phyloP scores from a whole-genome alignment of 2,888 invertebrate species.

The Pachymerium ferrugineum region DNA sequence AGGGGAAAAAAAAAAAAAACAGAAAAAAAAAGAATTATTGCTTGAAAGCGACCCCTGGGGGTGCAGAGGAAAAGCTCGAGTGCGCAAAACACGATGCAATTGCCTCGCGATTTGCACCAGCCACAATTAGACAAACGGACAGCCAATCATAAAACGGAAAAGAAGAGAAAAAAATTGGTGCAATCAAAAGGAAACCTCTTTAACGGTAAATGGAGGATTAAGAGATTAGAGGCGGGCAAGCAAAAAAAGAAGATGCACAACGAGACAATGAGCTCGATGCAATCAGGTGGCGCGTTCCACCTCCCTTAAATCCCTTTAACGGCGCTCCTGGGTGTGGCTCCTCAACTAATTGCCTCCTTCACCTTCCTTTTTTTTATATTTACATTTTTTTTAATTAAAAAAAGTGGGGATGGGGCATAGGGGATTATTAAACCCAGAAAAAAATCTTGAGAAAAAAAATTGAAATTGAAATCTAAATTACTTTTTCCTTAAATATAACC shows the following conservation, averaged over 20 bases:
- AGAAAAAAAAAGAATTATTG: neutral
- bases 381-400: neutral
- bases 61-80: too few relatives aligned
- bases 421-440: too few relatives aligned
- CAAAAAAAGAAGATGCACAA: constrained; percentile 24
- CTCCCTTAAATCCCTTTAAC: constrained; percentile 3
- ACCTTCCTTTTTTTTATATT: neutral
- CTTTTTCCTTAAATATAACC: too few relatives aligned
- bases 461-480: too few relatives aligned
- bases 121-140: constrained; percentile 19
- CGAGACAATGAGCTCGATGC: constrained; percentile 24
- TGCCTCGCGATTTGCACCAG: neutral
- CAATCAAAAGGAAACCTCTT: constrained; percentile 27
- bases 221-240: constrained; percentile 9
- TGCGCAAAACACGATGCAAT: too few relatives aligned
- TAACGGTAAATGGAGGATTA: constrained; percentile 17
- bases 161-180: neutral
- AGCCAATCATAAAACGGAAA: constrained; percentile 17
- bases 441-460: too few relatives aligned
- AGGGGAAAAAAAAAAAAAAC: neutral
- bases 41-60: neutral
- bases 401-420: too few relatives aligned
- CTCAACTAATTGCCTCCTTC: constrained; percentile 19
- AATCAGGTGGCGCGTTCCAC: neutral
- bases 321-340: constrained; percentile 19